These are phyloP conservation scores for Hydrotaea cyrtoneurina DNA, from an alignment of 2,888 invertebrate species.

Conservation along the genomic window DNA sequence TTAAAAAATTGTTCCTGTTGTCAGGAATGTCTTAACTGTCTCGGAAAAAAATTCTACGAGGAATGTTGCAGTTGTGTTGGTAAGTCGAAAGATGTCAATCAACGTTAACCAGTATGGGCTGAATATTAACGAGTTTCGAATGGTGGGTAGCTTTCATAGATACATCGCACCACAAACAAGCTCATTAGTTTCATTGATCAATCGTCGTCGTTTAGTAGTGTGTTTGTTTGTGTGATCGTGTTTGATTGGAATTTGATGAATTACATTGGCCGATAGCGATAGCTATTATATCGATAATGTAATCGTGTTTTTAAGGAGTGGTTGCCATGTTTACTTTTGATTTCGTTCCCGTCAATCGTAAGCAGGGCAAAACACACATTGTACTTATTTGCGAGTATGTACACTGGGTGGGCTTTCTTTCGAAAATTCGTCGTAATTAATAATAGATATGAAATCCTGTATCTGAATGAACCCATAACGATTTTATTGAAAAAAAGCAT, in stretches of 20 bases:
- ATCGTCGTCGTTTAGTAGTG: constrained; percentile 18
- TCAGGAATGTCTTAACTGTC: constrained; percentile 94
- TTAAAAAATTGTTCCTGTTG: constrained; percentile 96
- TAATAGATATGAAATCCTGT: too few relatives aligned
- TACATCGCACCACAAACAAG: constrained; percentile 38
- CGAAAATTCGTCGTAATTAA: too few relatives aligned
- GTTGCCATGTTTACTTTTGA: not conserved
- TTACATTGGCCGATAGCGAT: constrained; percentile 31
- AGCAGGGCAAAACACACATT: too few relatives aligned
- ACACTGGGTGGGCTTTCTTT: too few relatives aligned
- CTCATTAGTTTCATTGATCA: constrained; percentile 9
- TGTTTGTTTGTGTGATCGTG: constrained; percentile 13
- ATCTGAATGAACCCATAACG: too few relatives aligned
- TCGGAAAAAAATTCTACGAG: constrained; percentile 90
- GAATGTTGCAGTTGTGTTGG: constrained; percentile 99
- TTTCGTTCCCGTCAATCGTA: not conserved
- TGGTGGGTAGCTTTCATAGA: constrained; percentile 43
- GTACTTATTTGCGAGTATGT: too few relatives aligned
- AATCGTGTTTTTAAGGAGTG: not conserved
- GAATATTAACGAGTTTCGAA: constrained; percentile 40
- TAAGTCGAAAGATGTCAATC: constrained; percentile 82
- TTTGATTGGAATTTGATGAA: constrained; percentile 42
- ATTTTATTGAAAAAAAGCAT: too few relatives aligned
- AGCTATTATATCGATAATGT: not conserved
- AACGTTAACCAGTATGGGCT: constrained; percentile 21